Conservation (phyloP, 2,113 vertebrate genomes). For the Oryzias curvinotus region DNA sequence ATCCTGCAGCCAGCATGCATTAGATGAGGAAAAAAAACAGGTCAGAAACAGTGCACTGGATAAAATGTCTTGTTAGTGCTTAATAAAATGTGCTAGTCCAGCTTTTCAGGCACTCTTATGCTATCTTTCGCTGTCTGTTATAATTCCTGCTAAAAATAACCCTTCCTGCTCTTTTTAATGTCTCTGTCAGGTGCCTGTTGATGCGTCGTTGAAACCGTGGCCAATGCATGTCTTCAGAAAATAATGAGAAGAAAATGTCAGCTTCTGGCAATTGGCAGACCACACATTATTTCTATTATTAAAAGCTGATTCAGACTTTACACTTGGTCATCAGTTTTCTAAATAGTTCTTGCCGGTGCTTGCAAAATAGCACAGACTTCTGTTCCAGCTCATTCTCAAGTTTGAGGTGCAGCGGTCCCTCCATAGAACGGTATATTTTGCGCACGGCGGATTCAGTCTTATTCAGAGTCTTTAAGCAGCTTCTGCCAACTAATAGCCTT, state of each 20-base stretch:
- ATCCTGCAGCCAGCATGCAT: conserved; percentile 38
- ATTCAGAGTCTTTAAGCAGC: conserved; percentile 37
- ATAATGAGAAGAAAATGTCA: conserved; percentile 18
- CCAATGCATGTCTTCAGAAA: conserved; percentile 7
- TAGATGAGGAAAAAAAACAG: conserved; percentile 37
- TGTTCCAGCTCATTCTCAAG: conserved; percentile 21
- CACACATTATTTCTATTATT: conserved; percentile 2
- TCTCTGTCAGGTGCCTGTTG: conserved; percentile 41
- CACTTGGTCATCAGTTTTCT: conserved; percentile 1
- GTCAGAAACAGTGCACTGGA: conserved; percentile 52
- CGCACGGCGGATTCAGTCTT: conserved; percentile 40
- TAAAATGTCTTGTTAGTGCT: conserved; percentile 56
- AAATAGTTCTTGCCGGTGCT: not conserved
- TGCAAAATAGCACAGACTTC: conserved; percentile 5
- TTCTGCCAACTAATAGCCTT: conserved; percentile 45
- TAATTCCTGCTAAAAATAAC: conserved; percentile 71
- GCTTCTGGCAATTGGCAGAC: not conserved
- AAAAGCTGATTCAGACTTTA: conserved; percentile 2
- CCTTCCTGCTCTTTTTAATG: conserved; percentile 66
- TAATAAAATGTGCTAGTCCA: conserved; percentile 42
- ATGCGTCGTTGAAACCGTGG: conserved; percentile 36
- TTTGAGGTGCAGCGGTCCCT: conserved; percentile 15
- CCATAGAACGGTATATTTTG: conserved; percentile 16
- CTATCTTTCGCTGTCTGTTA: conserved; percentile 44
- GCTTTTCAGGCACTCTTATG: conserved; percentile 40